Percentiles rank a stretch among this genome's conserved stretches.
phyloP scores from a whole-genome alignment of 2,113 vertebrate species.

The Equus przewalskii region DNA sequence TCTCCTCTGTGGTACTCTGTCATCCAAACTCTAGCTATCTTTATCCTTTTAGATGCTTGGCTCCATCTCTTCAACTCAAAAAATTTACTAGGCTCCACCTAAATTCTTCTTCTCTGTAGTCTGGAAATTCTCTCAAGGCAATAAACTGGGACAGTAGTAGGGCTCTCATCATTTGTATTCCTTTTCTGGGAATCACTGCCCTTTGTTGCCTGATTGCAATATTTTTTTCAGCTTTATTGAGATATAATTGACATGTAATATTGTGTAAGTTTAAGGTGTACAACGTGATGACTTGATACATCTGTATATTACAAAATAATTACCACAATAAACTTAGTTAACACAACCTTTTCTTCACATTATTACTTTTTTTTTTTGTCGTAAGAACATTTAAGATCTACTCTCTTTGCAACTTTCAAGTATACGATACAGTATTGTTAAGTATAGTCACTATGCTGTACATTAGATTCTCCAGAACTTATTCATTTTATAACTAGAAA shows the following conservation, averaged over 20 bases:
- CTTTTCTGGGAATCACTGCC: not conserved
- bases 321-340: too few relatives aligned
- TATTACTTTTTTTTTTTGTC: too few relatives aligned
- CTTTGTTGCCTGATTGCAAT: not conserved
- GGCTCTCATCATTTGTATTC: not conserved
- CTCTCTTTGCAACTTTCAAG: too few relatives aligned
- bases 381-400: too few relatives aligned
- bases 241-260: too few relatives aligned
- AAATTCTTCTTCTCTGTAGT: not conserved
- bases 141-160: not conserved
- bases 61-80: not conserved
- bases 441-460: not conserved
- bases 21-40: not conserved
- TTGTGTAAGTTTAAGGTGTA: too few relatives aligned
- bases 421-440: not conserved
- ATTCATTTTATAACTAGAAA: not conserved
- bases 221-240: too few relatives aligned
- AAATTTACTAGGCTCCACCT: not conserved
- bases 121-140: not conserved
- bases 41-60: not conserved
- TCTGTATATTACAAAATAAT: too few relatives aligned
- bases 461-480: not conserved
- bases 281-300: too few relatives aligned
- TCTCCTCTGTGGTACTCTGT: not conserved
- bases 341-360: too few relatives aligned